Evolutionary conservation across 1,140 invertebrate genomes (phyloP).

Genomic region (Liolophura sinensis): DNA sequence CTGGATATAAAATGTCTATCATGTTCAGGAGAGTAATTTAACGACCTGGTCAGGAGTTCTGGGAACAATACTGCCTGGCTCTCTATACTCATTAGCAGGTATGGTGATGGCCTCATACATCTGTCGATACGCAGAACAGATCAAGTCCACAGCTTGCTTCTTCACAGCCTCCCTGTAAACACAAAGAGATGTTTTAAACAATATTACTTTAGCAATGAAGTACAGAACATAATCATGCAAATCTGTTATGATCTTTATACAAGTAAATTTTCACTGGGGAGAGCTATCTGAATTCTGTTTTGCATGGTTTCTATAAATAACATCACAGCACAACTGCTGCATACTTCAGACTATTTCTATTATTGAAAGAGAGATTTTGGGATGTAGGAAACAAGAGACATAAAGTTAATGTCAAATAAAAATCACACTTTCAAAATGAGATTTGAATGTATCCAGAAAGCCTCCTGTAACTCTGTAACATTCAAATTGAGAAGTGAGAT

Average conservation of each 20-base stretch:
- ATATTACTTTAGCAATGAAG: conserved; percentile 4
- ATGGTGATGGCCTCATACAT: conserved; percentile 79
- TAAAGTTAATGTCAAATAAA: too few relatives aligned
- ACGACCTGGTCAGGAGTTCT: conserved; percentile 77
- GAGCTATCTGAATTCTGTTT: conserved; percentile 37
- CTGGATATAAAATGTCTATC: too few relatives aligned
- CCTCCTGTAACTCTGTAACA: too few relatives aligned
- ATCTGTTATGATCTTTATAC: neutral
- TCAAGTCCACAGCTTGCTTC: conserved; percentile 80
- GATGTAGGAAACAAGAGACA: too few relatives aligned
- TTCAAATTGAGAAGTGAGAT: too few relatives aligned
- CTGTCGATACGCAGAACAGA: conserved; percentile 86
- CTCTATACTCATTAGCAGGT: conserved; percentile 76
- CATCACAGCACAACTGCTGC: neutral
- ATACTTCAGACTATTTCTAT: too few relatives aligned
- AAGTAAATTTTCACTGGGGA: neutral
- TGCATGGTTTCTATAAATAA: conserved; percentile 9
- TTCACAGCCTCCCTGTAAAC: conserved; percentile 71
- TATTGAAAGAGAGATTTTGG: too few relatives aligned
- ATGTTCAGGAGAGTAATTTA: conserved; percentile 56
- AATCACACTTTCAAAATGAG: too few relatives aligned
- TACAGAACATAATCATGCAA: too few relatives aligned
- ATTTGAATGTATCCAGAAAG: too few relatives aligned
- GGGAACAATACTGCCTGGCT: conserved; percentile 71
- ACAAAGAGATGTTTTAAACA: neutral